Conservation (phyloP, 2,113 vertebrate species). For the Barbus barbus region DNA sequence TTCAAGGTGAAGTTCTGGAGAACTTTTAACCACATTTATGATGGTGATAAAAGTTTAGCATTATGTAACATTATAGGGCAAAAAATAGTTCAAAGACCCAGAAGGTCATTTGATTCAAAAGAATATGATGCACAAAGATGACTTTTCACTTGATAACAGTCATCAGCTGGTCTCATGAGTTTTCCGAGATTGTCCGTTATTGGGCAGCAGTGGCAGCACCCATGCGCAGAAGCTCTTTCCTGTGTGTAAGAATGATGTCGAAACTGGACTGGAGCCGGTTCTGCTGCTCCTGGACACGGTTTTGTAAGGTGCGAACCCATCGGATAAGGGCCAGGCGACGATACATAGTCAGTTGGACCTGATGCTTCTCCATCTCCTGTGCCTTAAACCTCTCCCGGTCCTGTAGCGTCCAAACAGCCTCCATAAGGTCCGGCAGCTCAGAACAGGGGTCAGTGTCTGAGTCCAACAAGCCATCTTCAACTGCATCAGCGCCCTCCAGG, state of each 20-base stretch:
- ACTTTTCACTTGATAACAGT: not conserved
- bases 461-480: constrained; percentile 63
- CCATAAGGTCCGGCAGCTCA: constrained; percentile 77
- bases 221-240: constrained; percentile 91
- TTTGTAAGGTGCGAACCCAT: constrained; percentile 91
- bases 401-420: constrained; percentile 85
- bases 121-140: not conserved
- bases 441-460: constrained; percentile 60
- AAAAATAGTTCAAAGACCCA: not conserved
- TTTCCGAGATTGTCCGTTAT: constrained; percentile 50
- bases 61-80: not conserved
- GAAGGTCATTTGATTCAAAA: constrained; percentile 8
- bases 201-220: constrained; percentile 69
- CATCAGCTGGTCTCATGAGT: not conserved
- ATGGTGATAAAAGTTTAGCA: not conserved
- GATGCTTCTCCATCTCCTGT: constrained; percentile 94
- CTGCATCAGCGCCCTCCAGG: not conserved
- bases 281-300: constrained; percentile 88
- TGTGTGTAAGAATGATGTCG: constrained; percentile 91
- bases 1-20: not conserved
- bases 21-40: constrained; percentile 27
- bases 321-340: constrained; percentile 91
- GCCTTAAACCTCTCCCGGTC: constrained; percentile 93
- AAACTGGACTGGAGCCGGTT: constrained; percentile 93
- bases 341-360: constrained; percentile 94